Conservation (phyloP, 2,888 invertebrate species). For the Amaurobius ferox region DNA sequence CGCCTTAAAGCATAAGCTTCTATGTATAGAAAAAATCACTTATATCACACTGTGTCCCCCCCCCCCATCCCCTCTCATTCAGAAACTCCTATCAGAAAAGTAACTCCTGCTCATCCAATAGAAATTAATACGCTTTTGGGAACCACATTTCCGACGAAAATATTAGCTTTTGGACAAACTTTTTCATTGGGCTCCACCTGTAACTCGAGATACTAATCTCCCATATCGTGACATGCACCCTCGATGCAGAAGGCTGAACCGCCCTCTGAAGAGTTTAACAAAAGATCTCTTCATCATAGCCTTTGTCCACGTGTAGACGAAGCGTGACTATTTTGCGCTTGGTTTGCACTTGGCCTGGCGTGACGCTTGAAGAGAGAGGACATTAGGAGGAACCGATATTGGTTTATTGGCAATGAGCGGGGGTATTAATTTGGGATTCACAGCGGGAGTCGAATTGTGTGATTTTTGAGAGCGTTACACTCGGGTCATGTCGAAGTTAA, state of each 20-base stretch:
- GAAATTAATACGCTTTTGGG: neutral
- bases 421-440: slow-evolving; percentile 27
- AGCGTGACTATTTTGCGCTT: slow-evolving; percentile 59
- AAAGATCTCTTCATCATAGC: slow-evolving; percentile 10
- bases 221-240: slow-evolving; percentile 28
- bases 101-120: too few species aligned
- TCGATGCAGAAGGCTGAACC: neutral
- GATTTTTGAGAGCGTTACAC: neutral
- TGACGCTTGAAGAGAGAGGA: slow-evolving; percentile 10
- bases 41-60: too few species aligned
- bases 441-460: neutral
- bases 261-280: neutral
- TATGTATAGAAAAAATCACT: too few species aligned
- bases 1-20: too few species aligned
- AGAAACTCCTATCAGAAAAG: too few species aligned
- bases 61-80: too few species aligned
- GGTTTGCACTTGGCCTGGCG: slow-evolving; percentile 37
- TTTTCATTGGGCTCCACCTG: slow-evolving; percentile 20
- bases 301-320: slow-evolving; percentile 27
- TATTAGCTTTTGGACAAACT: slow-evolving; percentile 25
- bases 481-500: neutral
- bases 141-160: neutral
- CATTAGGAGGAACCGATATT: slow-evolving; percentile 6
- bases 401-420: slow-evolving; percentile 17
- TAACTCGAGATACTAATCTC: slow-evolving; percentile 32